Base-by-base conservation (phyloP, 30 jellyfish, hydroid and myxozoan species). In the Aurelia aurita complex sp. Pacific region DNA sequence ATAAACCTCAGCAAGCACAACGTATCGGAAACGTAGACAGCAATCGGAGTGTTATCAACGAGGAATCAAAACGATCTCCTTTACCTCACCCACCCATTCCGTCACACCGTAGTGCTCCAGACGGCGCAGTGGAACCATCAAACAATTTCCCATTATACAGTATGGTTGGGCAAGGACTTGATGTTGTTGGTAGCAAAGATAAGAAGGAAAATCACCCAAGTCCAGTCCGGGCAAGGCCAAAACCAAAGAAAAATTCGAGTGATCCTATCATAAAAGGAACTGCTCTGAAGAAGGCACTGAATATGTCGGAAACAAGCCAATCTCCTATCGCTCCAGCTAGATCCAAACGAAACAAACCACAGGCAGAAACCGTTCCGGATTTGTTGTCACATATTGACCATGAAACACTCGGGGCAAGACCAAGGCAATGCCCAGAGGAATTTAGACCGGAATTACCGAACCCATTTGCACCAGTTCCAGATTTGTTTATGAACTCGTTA, bases 1-100 rank as follows among this genome's bases (percentile, higher is more conserved):
- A 46, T 0, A 46, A 46, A 46, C 57, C 57, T 13, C 14, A 46
- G 57, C 57, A 46, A 6, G 57, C 15, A 7, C 57, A 46, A 46
- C 57, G 8, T 46, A 14, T 46, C 14, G 57, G 57, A 46, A 46
- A 46, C 57, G 11, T 46, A 46, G 57, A 46, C 57, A 9, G 57
- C 57, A 46, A 46, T 9, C 57, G 57, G 57, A 46, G 57, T 46
- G 15, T 46, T 46, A 46, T 46, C 12, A 46, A 9, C 12, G 57
- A 46, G 57, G 57, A 7, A 46, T 46, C 57, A 46, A 46, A 46
- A 46, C 57, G 57, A 0, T 55, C 6, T 13, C 36, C 72, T 13
- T 46, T 23, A 55, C 64, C 43, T 3, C 64, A 12, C 29, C 81
- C 81, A 23, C 81, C 77, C 40, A 54, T 77, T 11, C 87, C 87